Evolutionary conservation across 2,888 invertebrate genomes (phyloP), one percentile per base, ranked within the genome.

Genomic region (Pecten maximus): DNA sequence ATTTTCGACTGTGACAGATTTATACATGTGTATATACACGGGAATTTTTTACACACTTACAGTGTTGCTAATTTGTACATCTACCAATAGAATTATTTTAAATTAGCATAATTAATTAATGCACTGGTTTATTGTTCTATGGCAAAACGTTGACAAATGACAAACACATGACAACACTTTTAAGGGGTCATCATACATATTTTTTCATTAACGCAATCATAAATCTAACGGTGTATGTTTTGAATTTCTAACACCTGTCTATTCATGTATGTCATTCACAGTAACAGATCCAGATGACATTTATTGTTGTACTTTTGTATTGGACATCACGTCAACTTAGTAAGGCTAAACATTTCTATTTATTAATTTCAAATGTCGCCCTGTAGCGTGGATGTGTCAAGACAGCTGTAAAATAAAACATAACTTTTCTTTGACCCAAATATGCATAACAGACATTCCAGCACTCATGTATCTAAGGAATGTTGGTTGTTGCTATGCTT

Each of bases 181-280:
- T 10, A 8, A 74, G 35, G 28, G 15, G 74, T 74, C 6, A 74
- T 74, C 0, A 74, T 74, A 3, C 15, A 74, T 74, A 10, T 44
- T 44, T 74, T 74, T 23, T 74, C 28, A 35, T 74, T 74, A 54
- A 74, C 35, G 74, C 74, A 74, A 23, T 74, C 74, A 74, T 74
- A 74, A 74, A 74, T 74, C 74, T 10, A 6, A 28, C 74, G 6
- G 35, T 74, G 28, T 35, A 35, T 74, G 74, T 28, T 74, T 28
- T 28, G 15, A 74, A 28, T 74, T 28, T 28, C 28, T 74, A 74
- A 74, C 74, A 74, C 35, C 74, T 74, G 74, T 74, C 28, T 74
- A 10, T 74, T 35, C 74, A 74, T 35, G 74, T 74, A 10, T 74
- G 15, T 0, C 15, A 19, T 19, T 3, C 50, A 54, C 6, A 28